Base-by-base conservation (phyloP, 2,888 invertebrate species). In the Apotomis turbidana region DNA sequence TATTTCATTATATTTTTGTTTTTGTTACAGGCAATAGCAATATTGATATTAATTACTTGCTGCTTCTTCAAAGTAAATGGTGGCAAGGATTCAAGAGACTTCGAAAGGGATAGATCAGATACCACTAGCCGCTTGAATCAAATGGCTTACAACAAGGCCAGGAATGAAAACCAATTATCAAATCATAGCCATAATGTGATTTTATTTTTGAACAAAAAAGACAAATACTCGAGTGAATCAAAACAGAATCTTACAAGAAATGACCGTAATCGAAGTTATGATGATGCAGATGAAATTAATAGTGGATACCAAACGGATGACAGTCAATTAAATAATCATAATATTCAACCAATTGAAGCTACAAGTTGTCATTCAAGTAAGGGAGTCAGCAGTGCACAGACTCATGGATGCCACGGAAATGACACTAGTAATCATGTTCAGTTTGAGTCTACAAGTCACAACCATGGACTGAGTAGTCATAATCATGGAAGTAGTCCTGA, bases 1-100 rank as follows among this genome's bases (percentile, higher is more conserved):
- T 5, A 3, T n/a, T 12, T 41, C 8, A 15, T 44, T 60, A n/a
- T 46, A 15, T n/a, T 38, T 0, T 12, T 38, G 36, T 27, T 58
- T 49, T 64, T 44, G 54, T 64, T 64, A 5, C 44, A 64, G 64
- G 64, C 64, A 41, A 64, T 64, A 44, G 64, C 55, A 6, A 64
- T 64, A 44, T 41, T 64, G 15, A 64, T 64, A 3, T 58, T 58
- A 8, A 64, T 68, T 15, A 60, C 59, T 6, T 59, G 59, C 13
- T 59, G 68, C 10, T 59, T 59, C 59, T 51, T 13, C 44, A 64
- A 64, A 55, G 55, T 55, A 38, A 64, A 27, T 3, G 10, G 54
- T 6, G 44, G 55, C 27, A 64, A 44, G 41, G 27, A 46, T 49
- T 36, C 38, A 1, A 38, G 13, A 36, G 55, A 64, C n/a, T 9